These are phyloP conservation scores for Trichogramma dendrolimi DNA, from an alignment of 2,888 invertebrate genomes.

Conservation along the genomic window DNA sequence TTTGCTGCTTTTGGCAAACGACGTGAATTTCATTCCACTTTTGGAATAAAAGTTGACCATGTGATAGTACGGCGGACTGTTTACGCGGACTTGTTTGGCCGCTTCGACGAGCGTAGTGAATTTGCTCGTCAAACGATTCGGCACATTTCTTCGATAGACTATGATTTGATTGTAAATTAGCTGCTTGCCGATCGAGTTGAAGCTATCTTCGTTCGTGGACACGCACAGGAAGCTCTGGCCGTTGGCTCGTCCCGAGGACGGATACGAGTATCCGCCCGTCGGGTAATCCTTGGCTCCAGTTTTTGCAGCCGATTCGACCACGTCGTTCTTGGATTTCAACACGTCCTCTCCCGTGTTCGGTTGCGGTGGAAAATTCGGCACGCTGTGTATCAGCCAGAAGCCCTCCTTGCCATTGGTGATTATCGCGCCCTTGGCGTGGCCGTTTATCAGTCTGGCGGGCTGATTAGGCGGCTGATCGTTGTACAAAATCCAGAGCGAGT, in stretches of 20 bases:
- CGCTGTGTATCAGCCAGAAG: conserved; percentile 90
- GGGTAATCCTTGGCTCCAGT: conserved; percentile 23
- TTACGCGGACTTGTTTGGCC: conserved; percentile 57
- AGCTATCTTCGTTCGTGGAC: conserved; percentile 62
- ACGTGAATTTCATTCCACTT: conserved; percentile 63
- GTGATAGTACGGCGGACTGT: conserved; percentile 64
- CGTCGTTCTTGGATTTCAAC: neutral
- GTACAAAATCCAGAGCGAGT: conserved; percentile 63
- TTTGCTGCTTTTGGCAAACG: conserved; percentile 78
- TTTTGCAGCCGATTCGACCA: neutral
- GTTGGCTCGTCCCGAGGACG: conserved; percentile 67
- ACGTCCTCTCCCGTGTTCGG: conserved; percentile 44
- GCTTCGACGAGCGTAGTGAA: conserved; percentile 61
- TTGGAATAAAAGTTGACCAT: conserved; percentile 59
- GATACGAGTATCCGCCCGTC: conserved; percentile 62
- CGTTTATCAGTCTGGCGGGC: conserved; percentile 57
- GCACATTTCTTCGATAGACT: conserved; percentile 67
- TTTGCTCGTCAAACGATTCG: conserved; percentile 55
- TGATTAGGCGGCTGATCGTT: conserved; percentile 81
- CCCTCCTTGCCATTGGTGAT: conserved; percentile 68
- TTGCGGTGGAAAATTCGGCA: conserved; percentile 78
- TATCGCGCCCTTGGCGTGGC: conserved; percentile 89
- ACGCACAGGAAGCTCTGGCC: conserved; percentile 89
- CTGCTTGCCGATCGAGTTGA: conserved; percentile 73
- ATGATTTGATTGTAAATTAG: conserved; percentile 77